Percentiles rank a stretch among this genome's conserved stretches.
Evolutionary conservation across 2,797 vertebrate species (phyloP).

Genomic region (Amblyopsis hoosieri): DNA sequence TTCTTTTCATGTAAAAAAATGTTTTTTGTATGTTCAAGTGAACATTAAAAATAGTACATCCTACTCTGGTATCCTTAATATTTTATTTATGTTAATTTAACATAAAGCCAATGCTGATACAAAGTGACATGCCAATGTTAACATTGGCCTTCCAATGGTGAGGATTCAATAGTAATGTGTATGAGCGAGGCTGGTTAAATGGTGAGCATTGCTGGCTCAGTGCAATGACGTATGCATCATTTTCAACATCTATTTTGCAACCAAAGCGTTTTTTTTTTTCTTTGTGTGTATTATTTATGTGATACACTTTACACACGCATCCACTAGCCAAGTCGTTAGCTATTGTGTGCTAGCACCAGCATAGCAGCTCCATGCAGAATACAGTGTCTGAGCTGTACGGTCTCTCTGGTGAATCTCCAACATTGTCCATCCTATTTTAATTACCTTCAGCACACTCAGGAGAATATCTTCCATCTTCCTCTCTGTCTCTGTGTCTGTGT

Average conservation of each 20-base stretch:
- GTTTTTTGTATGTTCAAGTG: too few species aligned
- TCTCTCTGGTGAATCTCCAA: conserved; percentile 65
- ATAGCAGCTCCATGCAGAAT: conserved; percentile 51
- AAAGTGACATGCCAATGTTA: too few species aligned
- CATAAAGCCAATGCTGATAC: too few species aligned
- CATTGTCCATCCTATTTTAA: conserved; percentile 77
- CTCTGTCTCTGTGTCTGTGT: conserved; percentile 32
- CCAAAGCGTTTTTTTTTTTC: conserved; percentile 21
- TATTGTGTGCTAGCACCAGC: conserved; percentile 46
- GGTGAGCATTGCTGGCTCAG: conserved; percentile 10
- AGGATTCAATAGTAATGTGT: not conserved
- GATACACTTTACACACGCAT: conserved; percentile 24
- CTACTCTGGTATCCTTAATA: too few species aligned
- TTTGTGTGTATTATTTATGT: conserved; percentile 7
- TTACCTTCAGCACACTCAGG: conserved; percentile 72
- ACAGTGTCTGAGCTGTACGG: conserved; percentile 31
- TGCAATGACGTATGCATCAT: conserved; percentile 17
- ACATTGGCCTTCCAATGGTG: too few species aligned
- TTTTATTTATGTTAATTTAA: too few species aligned
- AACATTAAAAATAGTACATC: too few species aligned
- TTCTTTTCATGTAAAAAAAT: too few species aligned
- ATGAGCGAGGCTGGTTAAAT: conserved; percentile 5
- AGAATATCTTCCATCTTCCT: conserved; percentile 57
- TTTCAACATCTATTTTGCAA: conserved; percentile 19
- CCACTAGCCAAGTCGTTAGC: conserved; percentile 39